phyloP scores from a whole-genome alignment of 2,797 vertebrate genomes.

The Naso thynnoides region DNA sequence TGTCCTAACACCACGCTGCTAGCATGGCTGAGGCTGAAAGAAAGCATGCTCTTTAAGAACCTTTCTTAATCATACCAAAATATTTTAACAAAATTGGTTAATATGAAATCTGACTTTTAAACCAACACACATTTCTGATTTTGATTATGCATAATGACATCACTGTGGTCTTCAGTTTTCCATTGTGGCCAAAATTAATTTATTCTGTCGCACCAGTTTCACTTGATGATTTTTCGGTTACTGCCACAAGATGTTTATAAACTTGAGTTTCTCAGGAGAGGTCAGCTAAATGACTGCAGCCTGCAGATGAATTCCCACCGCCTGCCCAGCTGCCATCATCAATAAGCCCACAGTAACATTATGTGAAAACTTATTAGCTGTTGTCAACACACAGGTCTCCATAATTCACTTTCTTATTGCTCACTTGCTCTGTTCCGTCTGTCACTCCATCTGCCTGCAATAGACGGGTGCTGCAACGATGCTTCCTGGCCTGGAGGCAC shows the following conservation, averaged over 20 bases:
- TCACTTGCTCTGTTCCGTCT: constrained; percentile 53
- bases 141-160: neutral
- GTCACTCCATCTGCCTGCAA: constrained; percentile 62
- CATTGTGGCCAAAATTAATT: neutral
- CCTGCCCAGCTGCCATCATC: constrained; percentile 44
- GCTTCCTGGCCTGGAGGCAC: constrained; percentile 87
- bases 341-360: constrained; percentile 35
- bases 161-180: neutral
- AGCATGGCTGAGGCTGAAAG: no score
- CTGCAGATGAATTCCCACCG: constrained; percentile 42
- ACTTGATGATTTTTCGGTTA: neutral
- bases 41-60: neutral
- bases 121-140: neutral
- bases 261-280: constrained; percentile 20
- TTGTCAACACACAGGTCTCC: constrained; percentile 47
- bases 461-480: constrained; percentile 82
- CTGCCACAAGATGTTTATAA: constrained; percentile 14
- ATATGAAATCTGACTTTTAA: neutral
- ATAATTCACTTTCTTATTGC: constrained; percentile 63
- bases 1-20: neutral
- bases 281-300: constrained; percentile 29
- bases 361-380: constrained; percentile 67
- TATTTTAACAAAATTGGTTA: neutral
- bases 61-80: constrained; percentile 15
- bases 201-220: neutral